phyloP scores from a whole-genome alignment of 2,113 vertebrate genomes.

The Todiramphus chloris region DNA sequence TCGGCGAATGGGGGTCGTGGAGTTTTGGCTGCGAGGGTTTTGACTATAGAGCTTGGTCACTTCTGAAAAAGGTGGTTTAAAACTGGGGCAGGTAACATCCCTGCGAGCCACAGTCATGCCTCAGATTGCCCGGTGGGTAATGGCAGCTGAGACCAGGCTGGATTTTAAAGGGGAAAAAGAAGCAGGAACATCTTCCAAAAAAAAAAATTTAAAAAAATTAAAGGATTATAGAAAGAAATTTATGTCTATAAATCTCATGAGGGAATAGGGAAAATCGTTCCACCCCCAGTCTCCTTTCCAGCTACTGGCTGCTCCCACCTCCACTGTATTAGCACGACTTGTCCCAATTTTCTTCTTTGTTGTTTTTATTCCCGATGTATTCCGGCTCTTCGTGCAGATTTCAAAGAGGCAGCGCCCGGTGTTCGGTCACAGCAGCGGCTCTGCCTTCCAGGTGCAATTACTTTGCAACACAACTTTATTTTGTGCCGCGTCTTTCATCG shows the following conservation, averaged over 20 bases:
- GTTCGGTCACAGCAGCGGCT: background rate
- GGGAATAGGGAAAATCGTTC: conserved; percentile 4
- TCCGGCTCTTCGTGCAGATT: background rate
- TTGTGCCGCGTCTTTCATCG: background rate
- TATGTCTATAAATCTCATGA: background rate
- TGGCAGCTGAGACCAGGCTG: background rate
- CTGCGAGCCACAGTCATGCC: rapidly evolving
- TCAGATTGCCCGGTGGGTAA: background rate
- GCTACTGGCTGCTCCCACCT: conserved; percentile 16
- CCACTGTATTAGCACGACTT: background rate
- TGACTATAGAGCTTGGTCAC: rapidly evolving
- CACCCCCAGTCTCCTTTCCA: background rate
- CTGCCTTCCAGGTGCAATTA: conserved; percentile 68
- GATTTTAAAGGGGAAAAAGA: background rate
- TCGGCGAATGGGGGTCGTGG: background rate
- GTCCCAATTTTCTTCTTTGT: conserved; percentile 56
- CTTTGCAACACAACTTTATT: conserved; percentile 61
- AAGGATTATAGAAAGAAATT: background rate
- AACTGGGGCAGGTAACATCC: background rate
- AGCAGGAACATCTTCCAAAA: background rate
- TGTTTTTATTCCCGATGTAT: conserved; percentile 39
- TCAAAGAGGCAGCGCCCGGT: conserved; percentile 30
- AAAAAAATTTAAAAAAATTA: background rate
- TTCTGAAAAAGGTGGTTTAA: background rate
- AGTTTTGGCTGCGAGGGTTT: background rate